Base-by-base conservation (phyloP, 2,113 vertebrate genomes). In the Osmerus mordax region DNA sequence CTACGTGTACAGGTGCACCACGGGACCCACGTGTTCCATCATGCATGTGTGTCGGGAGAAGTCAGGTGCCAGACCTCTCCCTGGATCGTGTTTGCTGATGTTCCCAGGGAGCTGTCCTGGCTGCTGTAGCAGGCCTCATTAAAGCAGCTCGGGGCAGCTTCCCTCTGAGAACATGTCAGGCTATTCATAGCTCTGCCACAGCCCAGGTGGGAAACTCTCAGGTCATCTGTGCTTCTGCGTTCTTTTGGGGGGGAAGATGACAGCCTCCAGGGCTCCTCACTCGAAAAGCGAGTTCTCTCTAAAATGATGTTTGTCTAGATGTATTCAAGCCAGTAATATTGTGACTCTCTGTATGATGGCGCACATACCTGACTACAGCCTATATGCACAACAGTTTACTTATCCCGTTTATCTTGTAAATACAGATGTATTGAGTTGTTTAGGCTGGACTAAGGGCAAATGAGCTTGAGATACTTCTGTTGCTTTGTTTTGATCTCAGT, bases 131-230 rank as follows among this genome's bases (percentile, higher is more conserved):
- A 52, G 70, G 64, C 70, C 83, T 86, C 82, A 79, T 89, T 84
- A 86, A 77, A 61, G 70, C 69, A 70, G 65, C 70, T 82, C 72
- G 75, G 74, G 71, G 67, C 54, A 63, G 15, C 77, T 85, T 28
- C 71, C 69, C 68, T 87, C 76, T 36, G 61, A 78, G 78, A 86
- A 79, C 69, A 72, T 76, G 78, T 85, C 83, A 80, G 72, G 82
- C 83, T 87, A 90, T 87, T 90, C 86, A 81, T 81, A 88, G 86
- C 77, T 65, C 76, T 32, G 68, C 79, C 70, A 81, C 71, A 70
- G 81, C 71, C 81, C 69, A 70, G 81, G 84, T 83, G 69, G 36
- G 75, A 73, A 55, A 79, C 78, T 83, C 63, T 2, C 66, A 75
- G 77, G 72, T 78, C 15, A 21, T 59, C 67, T 74, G 58, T 60